phyloP scores from a whole-genome alignment of 2,797 vertebrate genomes.

The Syngnathus rostellatus region DNA sequence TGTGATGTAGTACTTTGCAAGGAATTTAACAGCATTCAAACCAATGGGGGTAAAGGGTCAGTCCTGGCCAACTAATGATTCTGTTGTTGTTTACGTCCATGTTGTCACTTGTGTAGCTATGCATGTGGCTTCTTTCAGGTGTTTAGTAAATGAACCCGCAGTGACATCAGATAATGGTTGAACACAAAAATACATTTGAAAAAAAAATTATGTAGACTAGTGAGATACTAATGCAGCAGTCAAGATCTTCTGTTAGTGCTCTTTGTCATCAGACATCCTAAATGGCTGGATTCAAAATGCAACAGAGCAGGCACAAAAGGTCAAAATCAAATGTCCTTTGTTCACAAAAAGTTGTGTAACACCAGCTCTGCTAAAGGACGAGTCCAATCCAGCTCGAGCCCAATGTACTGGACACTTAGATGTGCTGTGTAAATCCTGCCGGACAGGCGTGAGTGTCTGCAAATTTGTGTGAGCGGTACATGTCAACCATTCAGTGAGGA shows the following conservation, averaged over 20 bases:
- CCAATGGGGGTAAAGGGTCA: not conserved
- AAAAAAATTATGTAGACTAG: not conserved
- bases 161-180: not conserved
- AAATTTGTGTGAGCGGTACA: conserved; percentile 27
- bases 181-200: not conserved
- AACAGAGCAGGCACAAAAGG: not conserved
- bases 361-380: not conserved
- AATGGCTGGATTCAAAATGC: not conserved
- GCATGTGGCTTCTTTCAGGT: not conserved
- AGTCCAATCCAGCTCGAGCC: not conserved
- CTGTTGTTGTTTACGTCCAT: not conserved
- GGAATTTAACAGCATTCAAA: not conserved
- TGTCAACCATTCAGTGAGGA: conserved; percentile 24
- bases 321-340: not conserved
- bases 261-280: not conserved
- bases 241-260: not conserved
- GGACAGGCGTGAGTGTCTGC: not conserved
- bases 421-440: not conserved
- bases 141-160: not conserved
- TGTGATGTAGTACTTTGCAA: not conserved
- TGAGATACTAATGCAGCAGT: not conserved
- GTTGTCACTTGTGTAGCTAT: not conserved
- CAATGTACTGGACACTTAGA: not conserved
- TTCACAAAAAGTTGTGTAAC: not conserved
- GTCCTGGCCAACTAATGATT: not conserved